Base-by-base conservation (phyloP, 92 coral and sea anemone species). In the Galaxea fascicularis region DNA sequence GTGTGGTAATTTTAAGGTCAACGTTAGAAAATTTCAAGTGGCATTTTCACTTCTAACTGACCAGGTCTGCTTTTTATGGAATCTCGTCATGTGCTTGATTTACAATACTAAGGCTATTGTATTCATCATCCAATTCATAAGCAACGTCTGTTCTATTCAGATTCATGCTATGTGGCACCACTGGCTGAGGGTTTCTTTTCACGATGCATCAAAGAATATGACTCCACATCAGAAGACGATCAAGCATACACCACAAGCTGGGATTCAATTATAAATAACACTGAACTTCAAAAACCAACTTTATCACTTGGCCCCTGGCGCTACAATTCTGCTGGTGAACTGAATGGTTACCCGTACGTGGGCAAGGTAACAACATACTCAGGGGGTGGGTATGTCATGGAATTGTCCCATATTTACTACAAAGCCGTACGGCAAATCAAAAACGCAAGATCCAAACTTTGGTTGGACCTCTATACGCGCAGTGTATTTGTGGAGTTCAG, bases 371-470 rank as follows among this genome's bases (percentile, higher is more conserved):
- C 80, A 70, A 92, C 93, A 10, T 97, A 97, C 92, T 95, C 98
- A 12, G 98, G 98, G 25, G 99, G 98, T 17, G 99, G 99, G 9
- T 97, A 92, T 82, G 93, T 87, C 44, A 49, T 92, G 62, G 93
- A 89, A 25, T 49, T 94, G 51, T 88, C 94, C 44, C 97, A 86
- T 27, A 76, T 91, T 45, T 97, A 95, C 78, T 86, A 89, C 90
- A 89, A 82, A 30, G 95, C 95, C 11, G 20, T 85, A 18, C 85
- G 83, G 20, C 97, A 91, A 76, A 75, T 95, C 21, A 82, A 66
- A 27, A 27, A 87, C 14, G 90, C 93, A 8, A 64, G 64, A 67
- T 58, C 75, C 18, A 59, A 35, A 29, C 77, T 84, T 17, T 97
- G 99, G 99, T 73, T 87, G 39, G 97, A 97, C 72, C 91, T 65